These are phyloP conservation scores for Brachionus rotundiformis DNA, from an alignment of 1,140 invertebrate species.

Conservation along the genomic window DNA sequence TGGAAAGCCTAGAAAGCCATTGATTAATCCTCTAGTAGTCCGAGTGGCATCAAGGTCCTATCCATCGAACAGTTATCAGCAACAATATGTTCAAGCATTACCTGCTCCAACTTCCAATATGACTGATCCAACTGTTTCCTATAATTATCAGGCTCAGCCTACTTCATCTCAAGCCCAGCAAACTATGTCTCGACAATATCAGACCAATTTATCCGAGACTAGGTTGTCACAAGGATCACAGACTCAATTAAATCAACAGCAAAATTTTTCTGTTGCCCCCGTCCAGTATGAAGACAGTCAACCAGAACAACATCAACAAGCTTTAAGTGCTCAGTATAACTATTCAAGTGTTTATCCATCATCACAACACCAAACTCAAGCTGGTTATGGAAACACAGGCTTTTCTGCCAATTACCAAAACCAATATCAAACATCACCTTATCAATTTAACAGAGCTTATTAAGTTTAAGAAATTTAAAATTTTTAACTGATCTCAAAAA, in stretches of 20 bases:
- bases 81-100: constrained; percentile 22
- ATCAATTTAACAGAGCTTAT: not conserved
- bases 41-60: constrained; percentile 22
- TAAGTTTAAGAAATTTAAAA: not conserved
- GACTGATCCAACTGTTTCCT: not conserved
- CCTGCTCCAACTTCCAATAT: not conserved
- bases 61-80: not conserved
- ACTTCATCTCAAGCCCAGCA: constrained; percentile 8
- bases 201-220: not conserved
- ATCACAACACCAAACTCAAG: not conserved
- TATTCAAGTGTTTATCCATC: not conserved
- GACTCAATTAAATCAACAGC: not conserved
- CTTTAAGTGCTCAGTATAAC: constrained; percentile 23
- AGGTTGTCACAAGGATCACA: not conserved
- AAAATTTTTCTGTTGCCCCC: constrained; percentile 6
- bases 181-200: not conserved
- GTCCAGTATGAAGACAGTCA: constrained; percentile 21
- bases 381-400: not conserved
- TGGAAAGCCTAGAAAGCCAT: constrained; percentile 11
- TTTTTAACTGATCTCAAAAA: constrained; percentile 27
- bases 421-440: not conserved
- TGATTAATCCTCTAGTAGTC: constrained; percentile 27
- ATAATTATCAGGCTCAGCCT: constrained; percentile 32
- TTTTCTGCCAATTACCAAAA: constrained; percentile 6
- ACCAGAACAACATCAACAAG: constrained; percentile 14